Conservation (phyloP, 2,797 vertebrate genomes). For the Pygocentrus nattereri region DNA sequence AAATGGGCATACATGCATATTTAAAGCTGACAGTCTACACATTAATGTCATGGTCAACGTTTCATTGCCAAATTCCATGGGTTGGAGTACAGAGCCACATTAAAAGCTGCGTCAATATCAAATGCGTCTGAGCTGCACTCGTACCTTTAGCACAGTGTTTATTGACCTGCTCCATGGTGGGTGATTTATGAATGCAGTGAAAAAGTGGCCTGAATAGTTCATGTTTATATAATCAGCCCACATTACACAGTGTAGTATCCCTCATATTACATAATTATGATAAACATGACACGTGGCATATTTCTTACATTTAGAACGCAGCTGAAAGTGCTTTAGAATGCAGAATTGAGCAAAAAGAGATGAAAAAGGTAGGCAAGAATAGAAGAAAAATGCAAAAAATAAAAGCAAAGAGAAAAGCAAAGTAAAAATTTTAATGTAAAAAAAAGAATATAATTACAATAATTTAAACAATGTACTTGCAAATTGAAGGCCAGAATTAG, state of each 20-base stretch:
- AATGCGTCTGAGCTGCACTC: background rate
- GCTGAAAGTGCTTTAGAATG: background rate
- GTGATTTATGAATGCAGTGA: background rate
- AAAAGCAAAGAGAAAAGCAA: too few relatives aligned
- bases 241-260: background rate
- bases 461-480: too few relatives aligned
- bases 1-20: too few relatives aligned
- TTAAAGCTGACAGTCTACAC: too few relatives aligned
- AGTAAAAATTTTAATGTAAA: too few relatives aligned
- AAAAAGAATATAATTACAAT: too few relatives aligned
- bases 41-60: too few relatives aligned
- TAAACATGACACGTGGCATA: background rate
- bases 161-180: background rate
- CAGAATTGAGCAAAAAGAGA: too few relatives aligned
- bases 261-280: background rate
- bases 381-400: too few relatives aligned
- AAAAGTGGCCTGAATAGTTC: conserved; percentile 11
- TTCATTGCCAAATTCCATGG: background rate
- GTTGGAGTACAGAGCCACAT: background rate
- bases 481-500: too few relatives aligned
- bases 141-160: conserved; percentile 14
- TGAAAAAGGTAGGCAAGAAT: too few relatives aligned
- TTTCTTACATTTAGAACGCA: too few relatives aligned
- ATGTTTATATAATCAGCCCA: conserved; percentile 29
- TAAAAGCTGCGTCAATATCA: background rate